phyloP scores from a whole-genome alignment of 92 coral and sea anemone genomes.

The Phenganax subtilis region DNA sequence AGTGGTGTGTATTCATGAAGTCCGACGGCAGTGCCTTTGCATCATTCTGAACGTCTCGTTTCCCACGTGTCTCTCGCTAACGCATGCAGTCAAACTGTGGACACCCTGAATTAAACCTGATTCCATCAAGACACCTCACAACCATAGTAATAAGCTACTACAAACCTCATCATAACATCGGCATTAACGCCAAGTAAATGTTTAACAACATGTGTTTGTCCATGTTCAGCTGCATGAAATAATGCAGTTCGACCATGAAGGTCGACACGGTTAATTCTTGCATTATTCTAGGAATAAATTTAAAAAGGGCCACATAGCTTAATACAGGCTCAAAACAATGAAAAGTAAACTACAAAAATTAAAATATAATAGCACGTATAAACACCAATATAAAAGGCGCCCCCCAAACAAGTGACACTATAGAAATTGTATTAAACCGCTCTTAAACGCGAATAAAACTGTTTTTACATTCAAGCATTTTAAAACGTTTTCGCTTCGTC shows the following conservation, averaged over 20 bases:
- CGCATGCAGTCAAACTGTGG: too few species aligned
- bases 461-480: too few species aligned
- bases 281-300: constrained; percentile 54
- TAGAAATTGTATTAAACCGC: too few species aligned
- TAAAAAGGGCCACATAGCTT: background rate
- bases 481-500: too few species aligned
- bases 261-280: constrained; percentile 71
- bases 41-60: too few species aligned
- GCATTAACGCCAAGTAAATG: constrained; percentile 68
- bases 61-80: too few species aligned
- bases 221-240: constrained; percentile 76
- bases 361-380: too few species aligned
- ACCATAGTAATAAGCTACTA: background rate
- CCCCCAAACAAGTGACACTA: too few species aligned
- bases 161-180: constrained; percentile 65
- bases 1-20: background rate
- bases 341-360: too few species aligned
- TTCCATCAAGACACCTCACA: background rate
- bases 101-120: background rate
- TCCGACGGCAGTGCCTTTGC: background rate
- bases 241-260: constrained; percentile 62
- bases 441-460: too few species aligned
- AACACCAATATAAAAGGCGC: too few species aligned
- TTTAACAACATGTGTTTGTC: constrained; percentile 67
- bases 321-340: too few species aligned